phyloP scores from a whole-genome alignment of 2,888 invertebrate species.

The Microctonus aethiopoides region DNA sequence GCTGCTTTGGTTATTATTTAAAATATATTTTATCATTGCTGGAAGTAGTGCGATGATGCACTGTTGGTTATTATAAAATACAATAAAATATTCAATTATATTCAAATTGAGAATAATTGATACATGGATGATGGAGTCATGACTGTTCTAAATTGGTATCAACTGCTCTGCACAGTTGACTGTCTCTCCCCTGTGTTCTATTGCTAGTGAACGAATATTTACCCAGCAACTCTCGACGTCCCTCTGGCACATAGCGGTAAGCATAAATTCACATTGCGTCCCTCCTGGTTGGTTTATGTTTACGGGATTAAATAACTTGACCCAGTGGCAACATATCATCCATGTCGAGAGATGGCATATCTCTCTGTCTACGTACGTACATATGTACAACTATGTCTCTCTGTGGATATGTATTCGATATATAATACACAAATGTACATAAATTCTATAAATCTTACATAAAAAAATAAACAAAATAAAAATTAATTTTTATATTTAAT shows the following conservation, averaged over 20 bases:
- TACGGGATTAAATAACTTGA: conserved; percentile 66
- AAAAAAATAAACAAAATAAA: too few species aligned
- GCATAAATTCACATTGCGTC: conserved; percentile 58
- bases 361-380: conserved; percentile 18
- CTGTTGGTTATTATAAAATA: too few species aligned
- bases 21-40: conserved; percentile 2
- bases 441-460: not conserved
- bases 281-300: conserved; percentile 59
- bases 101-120: conserved; percentile 7
- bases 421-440: too few species aligned
- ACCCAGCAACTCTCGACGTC: conserved; percentile 38
- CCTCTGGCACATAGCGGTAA: conserved; percentile 46
- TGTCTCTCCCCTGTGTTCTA: not conserved
- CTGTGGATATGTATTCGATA: not conserved
- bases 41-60: too few species aligned
- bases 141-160: not conserved
- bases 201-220: conserved; percentile 43
- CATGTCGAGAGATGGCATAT: conserved; percentile 35
- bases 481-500: too few species aligned
- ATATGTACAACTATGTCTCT: conserved; percentile 15
- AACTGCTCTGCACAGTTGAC: not conserved
- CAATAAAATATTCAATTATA: too few species aligned
- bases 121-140: not conserved
- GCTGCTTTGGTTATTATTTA: conserved; percentile 16
- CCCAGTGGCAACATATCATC: conserved; percentile 63